Percentiles rank a stretch among this genome's conserved stretches.
Evolutionary conservation across 2,888 invertebrate genomes (phyloP).

Genomic region (Mylabris sibirica): DNA sequence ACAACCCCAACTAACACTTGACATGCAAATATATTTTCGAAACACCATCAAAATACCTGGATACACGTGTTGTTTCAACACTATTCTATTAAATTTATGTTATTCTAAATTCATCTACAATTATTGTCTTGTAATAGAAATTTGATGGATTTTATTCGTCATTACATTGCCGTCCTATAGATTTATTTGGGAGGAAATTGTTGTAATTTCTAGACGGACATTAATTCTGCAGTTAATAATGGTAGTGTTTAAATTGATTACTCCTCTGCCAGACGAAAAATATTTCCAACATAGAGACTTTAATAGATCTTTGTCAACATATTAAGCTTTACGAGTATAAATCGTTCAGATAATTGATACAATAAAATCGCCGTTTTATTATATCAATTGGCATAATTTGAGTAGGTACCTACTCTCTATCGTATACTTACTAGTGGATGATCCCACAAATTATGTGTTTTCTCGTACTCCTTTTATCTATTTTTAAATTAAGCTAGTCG

Average conservation of each 20-base stretch:
- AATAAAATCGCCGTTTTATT: neutral
- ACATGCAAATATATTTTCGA: constrained; percentile 51
- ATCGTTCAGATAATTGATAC: neutral
- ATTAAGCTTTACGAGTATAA: neutral
- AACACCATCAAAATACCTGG: constrained; percentile 41
- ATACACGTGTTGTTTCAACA: neutral
- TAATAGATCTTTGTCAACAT: constrained; percentile 9
- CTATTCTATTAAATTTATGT: neutral
- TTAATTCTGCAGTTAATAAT: neutral
- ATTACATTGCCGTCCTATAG: neutral
- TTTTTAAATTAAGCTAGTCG: too few species aligned
- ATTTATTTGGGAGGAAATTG: neutral
- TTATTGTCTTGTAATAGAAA: neutral
- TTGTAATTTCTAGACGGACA: neutral
- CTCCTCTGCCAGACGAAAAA: neutral
- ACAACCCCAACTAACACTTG: constrained; percentile 30
- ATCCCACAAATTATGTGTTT: too few species aligned
- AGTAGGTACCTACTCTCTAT: too few species aligned
- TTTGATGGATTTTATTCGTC: neutral
- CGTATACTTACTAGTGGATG: too few species aligned
- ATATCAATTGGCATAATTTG: too few species aligned
- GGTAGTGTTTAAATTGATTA: constrained; percentile 1
- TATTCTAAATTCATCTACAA: neutral
- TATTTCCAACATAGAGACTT: neutral
- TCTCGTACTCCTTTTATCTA: too few species aligned